Evolutionary conservation across 2,797 vertebrate species (phyloP), one percentile per base, ranked within the genome.

Genomic region (Tarsius wallacei): DNA sequence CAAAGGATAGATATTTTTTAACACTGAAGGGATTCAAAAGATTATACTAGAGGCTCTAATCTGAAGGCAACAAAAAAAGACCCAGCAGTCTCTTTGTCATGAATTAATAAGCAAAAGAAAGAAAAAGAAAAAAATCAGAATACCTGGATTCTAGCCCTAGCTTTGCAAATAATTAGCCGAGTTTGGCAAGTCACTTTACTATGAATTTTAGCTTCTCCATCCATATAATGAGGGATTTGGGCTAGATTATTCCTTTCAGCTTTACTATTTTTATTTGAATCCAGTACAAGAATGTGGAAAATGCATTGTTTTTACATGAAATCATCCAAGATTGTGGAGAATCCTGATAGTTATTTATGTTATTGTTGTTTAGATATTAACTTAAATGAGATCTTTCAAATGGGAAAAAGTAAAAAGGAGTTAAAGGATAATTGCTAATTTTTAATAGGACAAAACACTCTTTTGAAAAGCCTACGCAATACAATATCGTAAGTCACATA

Each of bases 11-110:
- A 47, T n/a, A 78, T 93, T 94, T 94, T 80, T 97, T 91, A 94
- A 93, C 53, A 96, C 36, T 76, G 91, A 96, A 83, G 63, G 87
- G 71, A 86, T 95, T 97, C 95, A 96, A 96, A 98, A 97, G 71
- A 96, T 90, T 97, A 91, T 88, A 49, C 84, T 26, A 85, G 17
- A 24, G 77, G 59, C 91, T 95, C 71, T 97, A 90, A 94, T 95
- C 80, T 96, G 73, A 96, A 97, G 78, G 89, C n/a, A 96, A 84
- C 19, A 66, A 68, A 94, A 95, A 90, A 94, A 64, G 77, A 91
- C 14, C 53, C 2, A 7, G n/a, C 28, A 68, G 22, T 86, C 33
- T 74, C 91, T 98, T 96, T 96, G 57, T 90, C 94, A 93, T 94
- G 78, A 94, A 93, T 96, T 95, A 96, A 97, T 95, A 94, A 96